Evolutionary conservation across 2,797 vertebrate species (phyloP).

Genomic region (Amblyopsis hoosieri): DNA sequence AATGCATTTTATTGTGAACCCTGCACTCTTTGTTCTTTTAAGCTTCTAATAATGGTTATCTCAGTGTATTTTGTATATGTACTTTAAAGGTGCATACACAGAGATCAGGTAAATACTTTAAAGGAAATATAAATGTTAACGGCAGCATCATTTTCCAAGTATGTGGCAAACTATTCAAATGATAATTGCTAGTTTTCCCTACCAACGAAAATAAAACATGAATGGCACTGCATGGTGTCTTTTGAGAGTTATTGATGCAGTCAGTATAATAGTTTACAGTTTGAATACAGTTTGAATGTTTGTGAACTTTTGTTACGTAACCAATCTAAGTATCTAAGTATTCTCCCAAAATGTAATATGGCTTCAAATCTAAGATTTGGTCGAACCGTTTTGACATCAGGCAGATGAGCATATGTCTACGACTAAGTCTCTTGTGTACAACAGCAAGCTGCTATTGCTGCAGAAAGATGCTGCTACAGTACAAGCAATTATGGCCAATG

Average conservation of each 20-base stretch:
- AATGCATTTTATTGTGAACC: neutral
- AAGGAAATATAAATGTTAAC: neutral
- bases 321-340: neutral
- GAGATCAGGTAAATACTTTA: no score
- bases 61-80: neutral
- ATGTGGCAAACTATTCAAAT: neutral
- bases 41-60: neutral
- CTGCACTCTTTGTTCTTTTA: neutral
- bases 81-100: neutral
- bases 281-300: constrained; percentile 47
- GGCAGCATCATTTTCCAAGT: neutral
- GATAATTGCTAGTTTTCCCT: constrained; percentile 8
- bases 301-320: constrained; percentile 19
- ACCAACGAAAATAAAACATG: neutral
- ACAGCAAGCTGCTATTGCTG: constrained; percentile 61
- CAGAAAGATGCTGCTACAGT: constrained; percentile 61
- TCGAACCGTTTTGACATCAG: constrained; percentile 42
- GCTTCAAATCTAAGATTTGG: constrained; percentile 28
- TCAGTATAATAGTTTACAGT: neutral
- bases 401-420: constrained; percentile 50
- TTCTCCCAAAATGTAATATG: constrained; percentile 29
- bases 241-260: constrained; percentile 13
- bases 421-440: constrained; percentile 58
- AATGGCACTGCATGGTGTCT: neutral
- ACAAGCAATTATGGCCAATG: constrained; percentile 71